Base-by-base conservation (phyloP, 2,797 vertebrate species). In the Poliocrania exsul region DNA sequence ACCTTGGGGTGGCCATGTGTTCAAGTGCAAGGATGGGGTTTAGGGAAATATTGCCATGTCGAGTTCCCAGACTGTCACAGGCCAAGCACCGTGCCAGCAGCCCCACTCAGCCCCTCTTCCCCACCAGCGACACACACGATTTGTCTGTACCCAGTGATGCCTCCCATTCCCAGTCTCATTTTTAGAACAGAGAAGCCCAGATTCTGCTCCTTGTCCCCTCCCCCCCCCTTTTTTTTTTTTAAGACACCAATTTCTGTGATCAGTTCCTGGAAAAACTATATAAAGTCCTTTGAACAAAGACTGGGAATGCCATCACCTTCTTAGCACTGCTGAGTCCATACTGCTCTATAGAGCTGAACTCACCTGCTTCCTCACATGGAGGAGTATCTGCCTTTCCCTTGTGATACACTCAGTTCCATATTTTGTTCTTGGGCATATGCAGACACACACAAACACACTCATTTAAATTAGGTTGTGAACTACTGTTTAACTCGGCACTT, bases 101-200 rank as follows among this genome's bases (percentile, higher is more conserved):
- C 29, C 17, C 53, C 35, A 15, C 37, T 29, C 40, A 8, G 25
- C 35, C 28, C 46, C 13, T 3, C 24, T 16, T 13, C 10, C 29
- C 8, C 4, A 1, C 3, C 1, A 23, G 11, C 9, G 21, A 24
- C 35, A 35, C 9, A 38, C 14, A 8, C 5, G 10, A 6, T 5
- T 67, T 44, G 21, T 19, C 53, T 66, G 1, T 6, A 14, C 7
- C 16, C 47, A 65, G 16, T 4, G 19, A 29, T 8, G 24, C 10
- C 28, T 10, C 4, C 17, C 25, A 13, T 29, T 47, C 38, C 49
- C 37, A 14, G 5, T 10, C 38, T 64, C 21, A 21, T 38, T 88
- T 88, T 86, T 3, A 3, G 7, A 61, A 17, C 6, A 69, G 1
- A 9, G 13, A 60, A 75, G 54, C 14, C 28, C 31, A 38, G 26